phyloP scores from a whole-genome alignment of 2,888 invertebrate species.

The Eristalis arbustorum region DNA sequence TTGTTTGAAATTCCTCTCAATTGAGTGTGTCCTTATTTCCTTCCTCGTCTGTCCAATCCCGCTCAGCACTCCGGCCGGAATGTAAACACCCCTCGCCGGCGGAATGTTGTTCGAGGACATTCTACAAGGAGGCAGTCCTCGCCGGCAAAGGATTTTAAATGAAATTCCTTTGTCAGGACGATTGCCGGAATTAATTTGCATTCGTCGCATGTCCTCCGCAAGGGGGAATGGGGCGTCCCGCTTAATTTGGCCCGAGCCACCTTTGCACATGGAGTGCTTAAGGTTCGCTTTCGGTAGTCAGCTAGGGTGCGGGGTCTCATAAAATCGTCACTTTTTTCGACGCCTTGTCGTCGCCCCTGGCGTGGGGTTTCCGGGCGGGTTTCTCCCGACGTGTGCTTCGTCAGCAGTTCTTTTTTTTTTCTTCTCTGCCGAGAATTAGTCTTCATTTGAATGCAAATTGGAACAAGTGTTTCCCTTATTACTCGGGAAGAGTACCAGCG shows the following conservation, averaged over 20 bases:
- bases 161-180: not conserved
- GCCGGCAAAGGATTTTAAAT: not conserved
- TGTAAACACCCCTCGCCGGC: not conserved
- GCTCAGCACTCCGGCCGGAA: not conserved
- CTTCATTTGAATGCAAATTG: constrained; percentile 5
- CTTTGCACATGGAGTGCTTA: not conserved
- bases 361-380: not conserved
- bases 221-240: not conserved
- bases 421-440: constrained; percentile 1
- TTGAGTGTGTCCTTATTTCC: not conserved
- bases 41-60: not conserved
- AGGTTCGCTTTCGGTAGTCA: not conserved
- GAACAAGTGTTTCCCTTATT: not conserved
- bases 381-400: not conserved
- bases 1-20: not conserved
- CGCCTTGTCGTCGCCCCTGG: not conserved
- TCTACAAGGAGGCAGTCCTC: not conserved
- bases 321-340: not conserved
- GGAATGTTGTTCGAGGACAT: not conserved
- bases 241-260: not conserved
- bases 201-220: not conserved
- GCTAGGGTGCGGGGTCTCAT: not conserved
- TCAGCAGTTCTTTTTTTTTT: not conserved
- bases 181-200: constrained; percentile 21
- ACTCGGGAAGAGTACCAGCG: no score